Evolutionary conservation across 1,140 invertebrate genomes (phyloP).

Genomic region (Drosophila cardini): DNA sequence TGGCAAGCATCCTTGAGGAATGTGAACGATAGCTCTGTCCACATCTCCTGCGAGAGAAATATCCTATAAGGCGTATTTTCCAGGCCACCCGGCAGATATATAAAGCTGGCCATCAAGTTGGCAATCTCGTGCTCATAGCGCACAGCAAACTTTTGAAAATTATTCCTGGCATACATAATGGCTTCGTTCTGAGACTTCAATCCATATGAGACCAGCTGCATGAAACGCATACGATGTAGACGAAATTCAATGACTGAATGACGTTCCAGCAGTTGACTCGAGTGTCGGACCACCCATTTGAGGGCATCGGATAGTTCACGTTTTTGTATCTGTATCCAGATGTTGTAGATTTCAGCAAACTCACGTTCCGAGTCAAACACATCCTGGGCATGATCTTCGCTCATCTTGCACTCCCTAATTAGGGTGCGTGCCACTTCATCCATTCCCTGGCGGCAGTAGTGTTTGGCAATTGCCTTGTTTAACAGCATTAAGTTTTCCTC

Average conservation of each 20-base stretch:
- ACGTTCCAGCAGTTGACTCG: conserved; percentile 87
- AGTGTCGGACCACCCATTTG: conserved; percentile 89
- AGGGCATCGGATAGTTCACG: conserved; percentile 92
- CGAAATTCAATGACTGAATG: conserved; percentile 94
- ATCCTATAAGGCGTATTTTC: conserved; percentile 92
- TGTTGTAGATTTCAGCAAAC: conserved; percentile 93
- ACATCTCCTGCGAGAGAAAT: conserved; percentile 91
- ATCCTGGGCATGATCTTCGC: conserved; percentile 87
- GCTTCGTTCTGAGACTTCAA: conserved; percentile 85
- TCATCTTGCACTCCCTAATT: conserved; percentile 90
- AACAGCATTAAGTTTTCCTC: conserved; percentile 92
- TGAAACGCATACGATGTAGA: conserved; percentile 88
- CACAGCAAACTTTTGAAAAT: conserved; percentile 93
- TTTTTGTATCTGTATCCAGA: conserved; percentile 92
- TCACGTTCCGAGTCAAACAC: conserved; percentile 88
- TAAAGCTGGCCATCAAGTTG: conserved; percentile 93
- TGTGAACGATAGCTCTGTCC: conserved; percentile 94
- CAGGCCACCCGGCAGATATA: conserved; percentile 93
- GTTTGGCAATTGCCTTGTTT: conserved; percentile 98
- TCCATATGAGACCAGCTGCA: conserved; percentile 83
- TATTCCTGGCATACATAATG: conserved; percentile 93
- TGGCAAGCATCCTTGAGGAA: conserved; percentile 97
- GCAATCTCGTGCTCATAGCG: conserved; percentile 95
- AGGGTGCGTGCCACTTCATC: conserved; percentile 94
- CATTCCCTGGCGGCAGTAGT: conserved; percentile 97